Percentiles rank a stretch among this genome's conserved stretches.
Conservation (phyloP, 2,888 invertebrate genomes). For the Geotrupes spiniger region DNA sequence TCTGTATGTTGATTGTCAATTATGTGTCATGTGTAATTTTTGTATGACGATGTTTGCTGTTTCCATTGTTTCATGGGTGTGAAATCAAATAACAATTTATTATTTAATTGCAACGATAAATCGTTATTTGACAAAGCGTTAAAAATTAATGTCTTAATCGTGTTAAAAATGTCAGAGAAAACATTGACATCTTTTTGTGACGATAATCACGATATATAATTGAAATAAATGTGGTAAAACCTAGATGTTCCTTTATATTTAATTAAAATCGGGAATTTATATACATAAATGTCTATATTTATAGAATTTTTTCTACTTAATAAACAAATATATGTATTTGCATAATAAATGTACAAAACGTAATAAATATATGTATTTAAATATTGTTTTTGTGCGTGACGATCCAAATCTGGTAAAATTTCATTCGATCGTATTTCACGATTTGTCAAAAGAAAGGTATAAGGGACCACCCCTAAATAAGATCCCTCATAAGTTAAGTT, state of each 20-base stretch:
- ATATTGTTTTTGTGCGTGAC: neutral
- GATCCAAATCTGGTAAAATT: constrained; percentile 2
- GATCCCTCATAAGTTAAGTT: neutral
- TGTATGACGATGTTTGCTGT: constrained; percentile 1
- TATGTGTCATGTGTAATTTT: constrained; percentile 11
- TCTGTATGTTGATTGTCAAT: no score
- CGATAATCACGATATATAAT: no score
- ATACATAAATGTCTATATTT: constrained; percentile 11
- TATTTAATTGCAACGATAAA: no score
- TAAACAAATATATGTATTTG: neutral
- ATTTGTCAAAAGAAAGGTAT: neutral
- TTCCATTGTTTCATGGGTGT: no score
- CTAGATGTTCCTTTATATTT: no score
- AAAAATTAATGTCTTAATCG: no score
- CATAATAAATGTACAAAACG: neutral
- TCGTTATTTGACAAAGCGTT: no score
- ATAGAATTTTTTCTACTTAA: constrained; percentile 7
- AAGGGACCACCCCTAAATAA: constrained; percentile 13
- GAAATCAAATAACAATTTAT: no score
- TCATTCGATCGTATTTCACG: neutral
- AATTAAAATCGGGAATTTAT: no score
- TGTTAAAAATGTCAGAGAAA: no score
- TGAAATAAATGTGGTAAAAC: no score
- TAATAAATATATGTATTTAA: neutral
- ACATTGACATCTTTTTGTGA: no score